Conservation (phyloP, 2,888 invertebrate genomes). For the Drosophila mulleri region DNA sequence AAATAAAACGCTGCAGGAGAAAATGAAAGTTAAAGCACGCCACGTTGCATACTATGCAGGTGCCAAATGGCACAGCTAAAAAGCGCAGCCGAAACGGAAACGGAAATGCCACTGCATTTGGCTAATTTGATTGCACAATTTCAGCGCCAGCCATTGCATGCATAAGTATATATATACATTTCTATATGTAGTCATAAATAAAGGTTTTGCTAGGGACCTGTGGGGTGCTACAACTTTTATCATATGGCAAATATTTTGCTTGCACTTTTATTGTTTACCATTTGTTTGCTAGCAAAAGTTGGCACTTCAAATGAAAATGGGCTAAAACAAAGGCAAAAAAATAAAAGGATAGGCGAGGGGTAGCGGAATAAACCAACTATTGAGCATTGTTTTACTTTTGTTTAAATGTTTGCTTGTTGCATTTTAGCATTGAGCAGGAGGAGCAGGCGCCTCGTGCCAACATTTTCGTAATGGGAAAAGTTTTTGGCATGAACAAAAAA, state of each 20-base stretch:
- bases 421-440: constrained; percentile 40
- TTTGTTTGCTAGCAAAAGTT: constrained; percentile 50
- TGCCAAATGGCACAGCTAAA: constrained; percentile 26
- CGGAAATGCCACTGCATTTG: constrained; percentile 58
- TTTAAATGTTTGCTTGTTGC: constrained; percentile 68
- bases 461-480: constrained; percentile 71
- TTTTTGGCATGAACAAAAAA: constrained; percentile 53
- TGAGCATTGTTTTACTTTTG: constrained; percentile 62
- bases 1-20: neutral
- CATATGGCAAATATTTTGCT: constrained; percentile 62
- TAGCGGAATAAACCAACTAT: constrained; percentile 43
- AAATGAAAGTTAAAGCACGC: neutral
- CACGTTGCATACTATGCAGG: constrained; percentile 10
- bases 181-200: constrained; percentile 1
- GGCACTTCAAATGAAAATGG: constrained; percentile 26
- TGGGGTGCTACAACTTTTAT: constrained; percentile 64
- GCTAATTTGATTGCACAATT: constrained; percentile 64
- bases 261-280: constrained; percentile 58
- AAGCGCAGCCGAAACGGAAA: constrained; percentile 26
- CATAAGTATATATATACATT: neutral
- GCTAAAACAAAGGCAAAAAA: neutral
- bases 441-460: constrained; percentile 30
- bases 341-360: neutral
- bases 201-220: neutral
- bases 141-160: constrained; percentile 27